Conservation (phyloP, 2,113 vertebrate genomes). For the Amphilophus citrinellus region DNA sequence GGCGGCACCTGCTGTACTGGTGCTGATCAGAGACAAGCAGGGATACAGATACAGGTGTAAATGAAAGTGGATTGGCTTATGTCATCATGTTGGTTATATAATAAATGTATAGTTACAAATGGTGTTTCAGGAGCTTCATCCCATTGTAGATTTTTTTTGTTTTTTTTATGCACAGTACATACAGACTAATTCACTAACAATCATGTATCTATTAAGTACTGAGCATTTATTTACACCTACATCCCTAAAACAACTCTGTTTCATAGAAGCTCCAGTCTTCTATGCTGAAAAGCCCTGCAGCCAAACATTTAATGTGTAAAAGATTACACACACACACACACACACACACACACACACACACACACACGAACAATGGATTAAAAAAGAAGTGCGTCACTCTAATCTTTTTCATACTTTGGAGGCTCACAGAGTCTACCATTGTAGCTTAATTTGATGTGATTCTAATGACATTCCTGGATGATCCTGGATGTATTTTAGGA, state of each 20-base stretch:
- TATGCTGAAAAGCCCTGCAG: constrained; percentile 27
- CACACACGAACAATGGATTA: constrained; percentile 55
- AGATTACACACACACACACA: constrained; percentile 29
- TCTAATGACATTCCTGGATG: constrained; percentile 36
- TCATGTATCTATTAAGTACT: not conserved
- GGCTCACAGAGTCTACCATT: constrained; percentile 12
- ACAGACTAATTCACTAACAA: not conserved
- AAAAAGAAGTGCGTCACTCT: constrained; percentile 47
- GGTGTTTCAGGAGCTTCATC: not conserved
- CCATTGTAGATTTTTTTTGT: not conserved
- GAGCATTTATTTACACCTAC: constrained; percentile 3
- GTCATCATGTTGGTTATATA: not conserved
- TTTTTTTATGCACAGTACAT: not conserved
- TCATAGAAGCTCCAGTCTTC: constrained; percentile 40
- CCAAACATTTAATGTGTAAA: constrained; percentile 27
- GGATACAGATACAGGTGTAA: constrained; percentile 19
- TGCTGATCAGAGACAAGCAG: constrained; percentile 27
- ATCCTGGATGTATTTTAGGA: constrained; percentile 53
- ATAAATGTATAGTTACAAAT: not conserved
- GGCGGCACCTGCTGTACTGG: constrained; percentile 59
- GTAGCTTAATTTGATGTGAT: constrained; percentile 3
- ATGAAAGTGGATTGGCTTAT: not conserved
- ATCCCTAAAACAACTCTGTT: constrained; percentile 7
- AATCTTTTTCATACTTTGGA: constrained; percentile 46
- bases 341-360: not conserved